phyloP scores from a whole-genome alignment of 2,797 vertebrate genomes.

The Oreochromis grahami region DNA sequence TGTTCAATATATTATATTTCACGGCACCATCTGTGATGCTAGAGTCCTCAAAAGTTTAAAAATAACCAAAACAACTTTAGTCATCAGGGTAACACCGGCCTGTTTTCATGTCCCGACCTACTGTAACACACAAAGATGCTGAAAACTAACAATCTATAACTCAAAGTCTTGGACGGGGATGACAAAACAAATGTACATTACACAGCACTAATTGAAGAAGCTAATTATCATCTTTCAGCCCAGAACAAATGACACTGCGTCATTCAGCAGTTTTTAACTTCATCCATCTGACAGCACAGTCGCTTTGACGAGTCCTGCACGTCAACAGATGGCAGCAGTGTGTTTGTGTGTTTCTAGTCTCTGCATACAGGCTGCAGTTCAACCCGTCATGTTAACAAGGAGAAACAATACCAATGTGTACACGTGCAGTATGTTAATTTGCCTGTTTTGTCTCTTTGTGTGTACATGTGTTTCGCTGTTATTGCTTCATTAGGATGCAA shows the following conservation, averaged over 20 bases:
- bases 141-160: not conserved
- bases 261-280: slow-evolving; percentile 18
- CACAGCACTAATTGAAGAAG: not conserved
- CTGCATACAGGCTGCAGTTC: not conserved
- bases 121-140: not conserved
- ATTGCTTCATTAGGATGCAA: not conserved
- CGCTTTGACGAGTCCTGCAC: not conserved
- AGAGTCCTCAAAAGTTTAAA: not conserved
- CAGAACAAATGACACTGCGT: slow-evolving; percentile 12
- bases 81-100: not conserved
- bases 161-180: not conserved
- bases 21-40: not conserved
- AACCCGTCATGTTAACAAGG: not conserved
- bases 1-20: not conserved
- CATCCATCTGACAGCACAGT: not conserved
- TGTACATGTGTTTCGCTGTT: not conserved
- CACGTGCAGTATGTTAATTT: not conserved
- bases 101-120: not conserved
- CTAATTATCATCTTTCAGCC: slow-evolving; percentile 4
- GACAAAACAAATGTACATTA: not conserved
- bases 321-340: slow-evolving; percentile 39
- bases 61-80: not conserved
- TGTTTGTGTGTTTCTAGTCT: not conserved
- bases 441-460: not conserved
- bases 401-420: not conserved